phyloP scores from a whole-genome alignment of 2,888 invertebrate genomes.

The Napeogenes inachia region DNA sequence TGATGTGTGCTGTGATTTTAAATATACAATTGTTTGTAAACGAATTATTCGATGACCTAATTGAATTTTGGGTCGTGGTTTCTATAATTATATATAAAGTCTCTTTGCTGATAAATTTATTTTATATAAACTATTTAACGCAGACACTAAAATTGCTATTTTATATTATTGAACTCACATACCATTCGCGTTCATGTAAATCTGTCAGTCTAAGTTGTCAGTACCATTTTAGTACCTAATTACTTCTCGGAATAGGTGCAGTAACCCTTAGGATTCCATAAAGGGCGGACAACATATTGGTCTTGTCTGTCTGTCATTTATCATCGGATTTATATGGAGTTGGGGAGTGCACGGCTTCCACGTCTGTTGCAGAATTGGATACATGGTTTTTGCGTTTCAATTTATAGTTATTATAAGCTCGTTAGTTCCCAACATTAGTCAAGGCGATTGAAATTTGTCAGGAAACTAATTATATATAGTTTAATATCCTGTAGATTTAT shows the following conservation, averaged over 20 bases:
- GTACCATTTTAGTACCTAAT: slow-evolving; percentile 28
- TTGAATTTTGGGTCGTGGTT: not conserved
- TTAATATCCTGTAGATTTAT: not conserved
- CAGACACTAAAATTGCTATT: not conserved
- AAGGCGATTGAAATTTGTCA: not conserved
- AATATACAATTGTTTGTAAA: not conserved
- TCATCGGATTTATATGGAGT: slow-evolving; percentile 27
- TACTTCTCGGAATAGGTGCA: slow-evolving; percentile 26
- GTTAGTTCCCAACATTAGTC: slow-evolving; percentile 18
- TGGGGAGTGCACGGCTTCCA: slow-evolving; percentile 21
- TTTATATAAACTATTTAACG: not conserved
- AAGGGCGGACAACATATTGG: slow-evolving; percentile 23
- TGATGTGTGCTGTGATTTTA: not conserved
- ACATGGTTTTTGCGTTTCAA: slow-evolving; percentile 21
- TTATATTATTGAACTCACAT: not conserved
- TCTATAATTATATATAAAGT: not conserved
- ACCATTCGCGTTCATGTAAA: slow-evolving; percentile 20
- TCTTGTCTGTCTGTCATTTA: slow-evolving; percentile 26
- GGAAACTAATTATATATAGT: not conserved
- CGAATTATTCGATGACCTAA: too few species aligned
- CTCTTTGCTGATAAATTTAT: too few species aligned
- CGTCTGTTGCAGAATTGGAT: slow-evolving; percentile 25
- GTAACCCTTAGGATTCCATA: slow-evolving; percentile 27
- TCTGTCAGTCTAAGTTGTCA: slow-evolving; percentile 26
- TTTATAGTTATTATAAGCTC: slow-evolving; percentile 22